phyloP scores from a whole-genome alignment of 2,797 vertebrate species.

The Macroramphosus scolopax region DNA sequence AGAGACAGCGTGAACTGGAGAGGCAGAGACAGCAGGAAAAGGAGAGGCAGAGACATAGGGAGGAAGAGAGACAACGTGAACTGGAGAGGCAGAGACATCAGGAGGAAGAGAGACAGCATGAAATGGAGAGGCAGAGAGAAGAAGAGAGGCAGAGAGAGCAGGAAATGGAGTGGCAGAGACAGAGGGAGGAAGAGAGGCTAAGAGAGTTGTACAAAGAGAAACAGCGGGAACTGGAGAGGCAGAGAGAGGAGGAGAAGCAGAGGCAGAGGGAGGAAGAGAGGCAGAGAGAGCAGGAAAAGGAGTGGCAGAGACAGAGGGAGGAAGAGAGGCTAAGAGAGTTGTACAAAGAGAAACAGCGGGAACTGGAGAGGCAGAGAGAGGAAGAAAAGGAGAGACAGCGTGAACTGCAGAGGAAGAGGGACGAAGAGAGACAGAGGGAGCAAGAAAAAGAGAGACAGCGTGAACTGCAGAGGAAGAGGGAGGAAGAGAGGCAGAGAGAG shows the following conservation, averaged over 20 bases:
- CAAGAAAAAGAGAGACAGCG: slow-evolving; percentile 31
- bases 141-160: background rate
- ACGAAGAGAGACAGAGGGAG: slow-evolving; percentile 38
- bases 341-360: slow-evolving; percentile 32
- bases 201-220: slow-evolving; percentile 42
- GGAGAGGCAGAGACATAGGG: background rate
- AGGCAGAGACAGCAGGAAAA: background rate
- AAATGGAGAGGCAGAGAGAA: slow-evolving; percentile 3
- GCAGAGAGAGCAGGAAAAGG: slow-evolving; percentile 30
- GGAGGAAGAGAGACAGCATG: background rate
- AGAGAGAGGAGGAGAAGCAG: slow-evolving; percentile 31
- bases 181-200: slow-evolving; percentile 33
- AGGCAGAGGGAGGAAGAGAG: slow-evolving; percentile 36
- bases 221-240: slow-evolving; percentile 33
- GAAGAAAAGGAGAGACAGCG: slow-evolving; percentile 26
- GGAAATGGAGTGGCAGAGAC: slow-evolving; percentile 9
- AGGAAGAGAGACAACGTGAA: background rate
- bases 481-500: slow-evolving; percentile 25
- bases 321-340: slow-evolving; percentile 37
- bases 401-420: slow-evolving; percentile 16
- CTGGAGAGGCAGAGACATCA: background rate
- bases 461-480: slow-evolving; percentile 35
- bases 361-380: slow-evolving; percentile 36
- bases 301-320: slow-evolving; percentile 25
- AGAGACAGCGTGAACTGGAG: background rate